These are phyloP conservation scores for Phylloscopus trochiloides DNA, from an alignment of 2,113 vertebrate species.

Conservation along the genomic window DNA sequence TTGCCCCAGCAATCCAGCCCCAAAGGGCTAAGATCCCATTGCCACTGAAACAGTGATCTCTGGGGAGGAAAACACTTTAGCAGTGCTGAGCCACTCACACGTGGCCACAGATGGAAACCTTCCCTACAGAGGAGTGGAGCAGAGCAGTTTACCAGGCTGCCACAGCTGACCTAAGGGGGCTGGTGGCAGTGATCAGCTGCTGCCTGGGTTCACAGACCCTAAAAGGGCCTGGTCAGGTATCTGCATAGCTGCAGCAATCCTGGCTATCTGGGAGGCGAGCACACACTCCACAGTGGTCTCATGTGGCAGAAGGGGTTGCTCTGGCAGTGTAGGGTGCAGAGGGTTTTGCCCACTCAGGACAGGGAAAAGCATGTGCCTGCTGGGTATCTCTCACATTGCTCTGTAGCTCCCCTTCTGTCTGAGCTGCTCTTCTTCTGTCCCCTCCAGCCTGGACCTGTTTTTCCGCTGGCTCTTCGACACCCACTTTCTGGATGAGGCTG, in stretches of 20 bases:
- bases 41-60: accelerated
- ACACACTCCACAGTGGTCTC: accelerated
- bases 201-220: background rate
- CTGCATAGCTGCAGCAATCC: background rate
- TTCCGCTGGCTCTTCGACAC: slow-evolving; percentile 95
- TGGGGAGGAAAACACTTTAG: background rate
- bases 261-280: accelerated
- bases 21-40: background rate
- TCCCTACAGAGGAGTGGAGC: background rate
- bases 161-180: background rate
- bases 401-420: background rate
- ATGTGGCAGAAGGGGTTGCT: background rate
- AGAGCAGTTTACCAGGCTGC: background rate
- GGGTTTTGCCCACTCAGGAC: accelerated
- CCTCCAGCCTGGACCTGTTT: slow-evolving; percentile 86
- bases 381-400: background rate
- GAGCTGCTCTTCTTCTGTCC: background rate
- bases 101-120: background rate
- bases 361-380: accelerated
- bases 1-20: accelerated
- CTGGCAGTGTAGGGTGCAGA: background rate
- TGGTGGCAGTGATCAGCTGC: background rate
- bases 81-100: background rate
- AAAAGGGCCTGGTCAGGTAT: background rate
- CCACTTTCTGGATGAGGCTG: slow-evolving; percentile 84